These are phyloP conservation scores for Eupeodes corollae DNA, from an alignment of 1,140 invertebrate species.

Conservation along the genomic window DNA sequence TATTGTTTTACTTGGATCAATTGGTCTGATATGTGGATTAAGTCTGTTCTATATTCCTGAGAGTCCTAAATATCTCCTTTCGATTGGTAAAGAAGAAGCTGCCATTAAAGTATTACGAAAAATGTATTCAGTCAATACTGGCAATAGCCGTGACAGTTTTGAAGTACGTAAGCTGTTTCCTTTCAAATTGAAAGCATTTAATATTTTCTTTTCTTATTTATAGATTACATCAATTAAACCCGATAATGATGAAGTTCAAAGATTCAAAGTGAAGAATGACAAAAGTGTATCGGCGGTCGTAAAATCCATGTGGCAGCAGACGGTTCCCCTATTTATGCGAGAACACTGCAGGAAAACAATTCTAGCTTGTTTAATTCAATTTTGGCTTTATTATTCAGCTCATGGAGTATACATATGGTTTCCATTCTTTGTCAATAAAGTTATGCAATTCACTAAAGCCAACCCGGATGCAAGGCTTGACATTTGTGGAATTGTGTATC, in stretches of 20 bases:
- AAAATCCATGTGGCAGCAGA: constrained; percentile 38
- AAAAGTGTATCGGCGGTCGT: not conserved
- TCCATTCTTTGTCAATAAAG: constrained; percentile 41
- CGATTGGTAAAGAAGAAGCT: constrained; percentile 42
- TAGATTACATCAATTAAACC: too few species aligned
- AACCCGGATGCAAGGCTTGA: constrained; percentile 4
- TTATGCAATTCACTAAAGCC: constrained; percentile 23
- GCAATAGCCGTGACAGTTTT: too few species aligned
- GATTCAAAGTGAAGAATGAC: not conserved
- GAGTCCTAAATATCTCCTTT: constrained; percentile 56
- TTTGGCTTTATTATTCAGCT: constrained; percentile 40
- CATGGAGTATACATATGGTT: constrained; percentile 45
- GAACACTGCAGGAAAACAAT: constrained; percentile 38
- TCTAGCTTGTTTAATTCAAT: constrained; percentile 40
- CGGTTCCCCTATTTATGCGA: constrained; percentile 37
- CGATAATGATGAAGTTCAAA: too few species aligned
- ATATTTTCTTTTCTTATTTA: too few species aligned
- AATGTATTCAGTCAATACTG: constrained; percentile 45
- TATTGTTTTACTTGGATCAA: constrained; percentile 49
- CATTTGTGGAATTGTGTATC: constrained; percentile 15
- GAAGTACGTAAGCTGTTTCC: too few species aligned
- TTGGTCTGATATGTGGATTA: constrained; percentile 46
- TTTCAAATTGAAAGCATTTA: too few species aligned
- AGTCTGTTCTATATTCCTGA: constrained; percentile 52
- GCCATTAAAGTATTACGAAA: constrained; percentile 43